A percentile compares a stretch with the other conserved stretches of the same genome.
These are phyloP conservation scores for Pitangus sulphuratus DNA, from an alignment of 2,797 vertebrate species.

Conservation along the genomic window DNA sequence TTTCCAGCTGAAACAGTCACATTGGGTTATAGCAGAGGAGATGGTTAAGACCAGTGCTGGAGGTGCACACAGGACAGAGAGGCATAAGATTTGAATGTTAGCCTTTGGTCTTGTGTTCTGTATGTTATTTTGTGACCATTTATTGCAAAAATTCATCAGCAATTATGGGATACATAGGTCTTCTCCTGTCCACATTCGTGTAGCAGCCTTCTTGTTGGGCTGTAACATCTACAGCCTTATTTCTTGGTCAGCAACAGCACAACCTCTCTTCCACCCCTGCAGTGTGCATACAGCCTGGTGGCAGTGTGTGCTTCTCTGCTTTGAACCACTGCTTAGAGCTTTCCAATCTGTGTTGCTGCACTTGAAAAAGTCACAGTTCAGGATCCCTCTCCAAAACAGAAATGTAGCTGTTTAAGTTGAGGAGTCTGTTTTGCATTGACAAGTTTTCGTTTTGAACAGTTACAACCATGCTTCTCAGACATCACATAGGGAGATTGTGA, in stretches of 20 bases:
- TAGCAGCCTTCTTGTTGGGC: background rate
- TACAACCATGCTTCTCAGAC: background rate
- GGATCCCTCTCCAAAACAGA: background rate
- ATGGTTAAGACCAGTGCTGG: background rate
- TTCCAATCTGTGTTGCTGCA: background rate
- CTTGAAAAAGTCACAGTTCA: background rate
- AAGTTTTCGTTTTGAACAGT: background rate
- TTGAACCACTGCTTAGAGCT: background rate
- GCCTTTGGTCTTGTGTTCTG: background rate
- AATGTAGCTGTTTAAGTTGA: background rate
- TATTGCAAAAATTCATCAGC: background rate
- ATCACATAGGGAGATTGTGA: background rate
- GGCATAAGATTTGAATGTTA: background rate
- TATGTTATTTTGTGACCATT: background rate
- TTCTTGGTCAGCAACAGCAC: background rate
- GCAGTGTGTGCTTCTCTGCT: background rate
- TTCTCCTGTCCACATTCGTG: background rate
- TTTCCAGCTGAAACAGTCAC: background rate
- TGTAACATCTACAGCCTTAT: background rate
- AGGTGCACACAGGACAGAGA: background rate
- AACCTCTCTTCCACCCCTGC: rapidly evolving
- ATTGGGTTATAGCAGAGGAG: background rate
- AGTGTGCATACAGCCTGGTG: background rate
- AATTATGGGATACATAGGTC: rapidly evolving
- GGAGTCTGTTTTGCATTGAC: background rate